These are phyloP conservation scores for Sarcophaga rosellei DNA, from an alignment of 2,888 invertebrate genomes.

Conservation along the genomic window DNA sequence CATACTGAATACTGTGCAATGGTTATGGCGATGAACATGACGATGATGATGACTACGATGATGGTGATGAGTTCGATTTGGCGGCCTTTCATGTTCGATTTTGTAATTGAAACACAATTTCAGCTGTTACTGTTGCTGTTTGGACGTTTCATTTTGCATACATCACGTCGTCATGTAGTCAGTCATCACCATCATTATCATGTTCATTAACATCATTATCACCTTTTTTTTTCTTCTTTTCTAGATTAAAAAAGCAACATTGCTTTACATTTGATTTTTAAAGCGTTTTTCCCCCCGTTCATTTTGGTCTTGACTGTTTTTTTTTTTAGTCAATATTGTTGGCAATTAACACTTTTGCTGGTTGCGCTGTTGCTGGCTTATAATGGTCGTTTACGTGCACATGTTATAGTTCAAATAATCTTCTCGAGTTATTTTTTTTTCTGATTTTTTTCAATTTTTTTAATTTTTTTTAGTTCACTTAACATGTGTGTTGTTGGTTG, in stretches of 20 bases:
- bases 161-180: not conserved
- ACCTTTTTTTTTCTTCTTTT: not conserved
- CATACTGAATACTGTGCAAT: not conserved
- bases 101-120: constrained; percentile 65
- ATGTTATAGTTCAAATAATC: constrained; percentile 66
- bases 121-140: constrained; percentile 48
- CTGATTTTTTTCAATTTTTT: constrained; percentile 6
- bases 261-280: not conserved
- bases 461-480: constrained; percentile 35
- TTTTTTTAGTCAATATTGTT: constrained; percentile 62
- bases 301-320: constrained; percentile 10
- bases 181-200: constrained; percentile 16
- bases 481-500: constrained; percentile 39
- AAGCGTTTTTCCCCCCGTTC: not conserved
- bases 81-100: not conserved
- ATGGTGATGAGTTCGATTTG: not conserved
- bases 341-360: constrained; percentile 66
- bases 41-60: not conserved
- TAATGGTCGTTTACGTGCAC: constrained; percentile 51
- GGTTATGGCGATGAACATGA: not conserved
- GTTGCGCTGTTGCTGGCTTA: not conserved
- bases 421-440: constrained; percentile 1
- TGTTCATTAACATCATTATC: not conserved
- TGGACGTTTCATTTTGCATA: constrained; percentile 4
- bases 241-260: not conserved